These are phyloP conservation scores for Enhydra lutris DNA, from an alignment of 2,113 vertebrate species.

Conservation along the genomic window DNA sequence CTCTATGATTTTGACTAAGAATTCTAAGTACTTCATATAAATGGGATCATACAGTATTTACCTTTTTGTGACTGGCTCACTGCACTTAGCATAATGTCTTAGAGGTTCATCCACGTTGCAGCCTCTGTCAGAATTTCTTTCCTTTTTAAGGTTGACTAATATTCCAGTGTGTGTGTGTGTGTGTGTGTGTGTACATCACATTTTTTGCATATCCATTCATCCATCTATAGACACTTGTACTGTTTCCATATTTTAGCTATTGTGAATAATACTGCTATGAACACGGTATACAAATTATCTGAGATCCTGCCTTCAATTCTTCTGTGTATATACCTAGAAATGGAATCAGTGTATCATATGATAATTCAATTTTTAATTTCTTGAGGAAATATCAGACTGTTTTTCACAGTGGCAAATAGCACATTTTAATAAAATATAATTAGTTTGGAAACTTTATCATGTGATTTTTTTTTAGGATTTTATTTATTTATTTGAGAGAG, in stretches of 20 bases:
- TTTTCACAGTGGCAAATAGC: background rate
- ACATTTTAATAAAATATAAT: no score
- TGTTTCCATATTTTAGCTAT: background rate
- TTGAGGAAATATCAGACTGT: background rate
- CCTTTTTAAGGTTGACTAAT: background rate
- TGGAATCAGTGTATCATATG: background rate
- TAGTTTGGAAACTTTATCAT: background rate
- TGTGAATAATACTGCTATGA: background rate
- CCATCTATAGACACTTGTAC: background rate
- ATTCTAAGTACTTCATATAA: background rate
- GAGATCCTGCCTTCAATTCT: background rate
- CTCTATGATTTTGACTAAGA: background rate
- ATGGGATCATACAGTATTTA: background rate
- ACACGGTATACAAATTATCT: background rate
- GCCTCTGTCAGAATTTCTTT: background rate
- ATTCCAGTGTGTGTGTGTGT: background rate
- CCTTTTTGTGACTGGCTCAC: background rate
- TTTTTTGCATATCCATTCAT: background rate
- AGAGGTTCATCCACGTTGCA: background rate
- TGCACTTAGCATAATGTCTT: background rate
- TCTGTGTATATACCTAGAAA: background rate
- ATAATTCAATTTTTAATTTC: background rate
- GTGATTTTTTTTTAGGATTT: background rate
- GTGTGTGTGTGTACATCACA: background rate
- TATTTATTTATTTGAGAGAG: background rate